These are phyloP conservation scores for Neosilurus hyrtlii DNA, from an alignment of 2,797 vertebrate species.

Conservation along the genomic window DNA sequence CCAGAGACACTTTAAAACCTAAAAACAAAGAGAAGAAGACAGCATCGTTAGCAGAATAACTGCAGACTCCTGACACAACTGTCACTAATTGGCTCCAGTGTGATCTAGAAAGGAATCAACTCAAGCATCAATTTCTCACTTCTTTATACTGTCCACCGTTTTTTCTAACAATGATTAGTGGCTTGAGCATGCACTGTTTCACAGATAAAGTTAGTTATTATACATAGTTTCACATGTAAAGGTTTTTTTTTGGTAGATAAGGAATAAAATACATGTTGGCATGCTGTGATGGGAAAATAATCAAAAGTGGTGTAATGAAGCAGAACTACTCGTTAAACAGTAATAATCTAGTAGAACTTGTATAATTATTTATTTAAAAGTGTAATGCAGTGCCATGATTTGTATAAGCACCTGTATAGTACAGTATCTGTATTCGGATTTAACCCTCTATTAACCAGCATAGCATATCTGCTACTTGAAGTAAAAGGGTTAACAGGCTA, in stretches of 20 bases:
- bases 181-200: background rate
- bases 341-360: too few relatives aligned
- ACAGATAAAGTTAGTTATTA: background rate
- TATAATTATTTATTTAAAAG: background rate
- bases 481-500: too few relatives aligned
- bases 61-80: constrained; percentile 31
- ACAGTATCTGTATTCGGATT: background rate
- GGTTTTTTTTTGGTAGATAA: background rate
- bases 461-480: too few relatives aligned
- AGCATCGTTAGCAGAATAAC: constrained; percentile 42
- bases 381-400: background rate
- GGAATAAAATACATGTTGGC: background rate
- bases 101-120: constrained; percentile 2
- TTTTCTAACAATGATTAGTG: background rate
- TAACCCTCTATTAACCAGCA: too few relatives aligned
- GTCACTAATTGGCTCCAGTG: background rate
- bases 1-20: constrained; percentile 32
- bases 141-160: too few relatives aligned
- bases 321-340: background rate
- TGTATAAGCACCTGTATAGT: background rate
- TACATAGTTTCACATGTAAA: background rate
- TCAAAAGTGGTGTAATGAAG: background rate
- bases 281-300: background rate
- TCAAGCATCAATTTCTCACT: background rate
- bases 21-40: constrained; percentile 18